Evolutionary conservation across 2,113 vertebrate species (phyloP), one percentile per base, ranked within the genome.

Genomic region (Sakesphorus luctuosus): DNA sequence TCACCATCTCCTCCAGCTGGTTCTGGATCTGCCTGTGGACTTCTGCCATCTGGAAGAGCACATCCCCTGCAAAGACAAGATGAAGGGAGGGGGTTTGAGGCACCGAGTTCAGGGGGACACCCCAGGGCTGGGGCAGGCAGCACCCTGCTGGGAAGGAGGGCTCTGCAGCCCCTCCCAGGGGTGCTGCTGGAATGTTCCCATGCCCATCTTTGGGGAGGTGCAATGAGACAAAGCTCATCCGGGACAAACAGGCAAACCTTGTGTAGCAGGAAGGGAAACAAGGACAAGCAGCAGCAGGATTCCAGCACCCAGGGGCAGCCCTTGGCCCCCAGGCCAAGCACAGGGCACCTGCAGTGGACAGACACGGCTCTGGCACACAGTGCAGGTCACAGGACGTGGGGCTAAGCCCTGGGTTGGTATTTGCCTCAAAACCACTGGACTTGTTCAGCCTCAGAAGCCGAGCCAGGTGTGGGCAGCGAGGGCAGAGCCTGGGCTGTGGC

Each of bases 31-130:
- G 99, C 94, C 99, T 95, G 98, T 99, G 99, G 78, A 99, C 99
- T 84, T 99, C 99, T 3, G 99, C 99, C 99, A 99, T 99, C 98
- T 99, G 99, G 97, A 99, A 99, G 24, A 99, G 99, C n/a, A 99
- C 99, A 0, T 99, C 99, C 96, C 99, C 99, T 99, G 98, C n/a
- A 90, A 88, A 87, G 96, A 90, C 14, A 55, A 59, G 52, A 31
- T 1, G 8, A 4, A 7, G 67, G 18, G 21, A 84, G 7, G 31
- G 21, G 23, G 11, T 63, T 40, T 95, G 84, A 77, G 67, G 46
- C 12, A 20, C 59, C 0, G 4, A 35, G n/a, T 55, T 33, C 17
- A 4, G 13, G 36, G 43, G 33, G 6, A 61, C 53, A 20, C 3
- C 15, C 18, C 0, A 0, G 19, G 38, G 65, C 46, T 44, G 44